Evolutionary conservation across 2,797 vertebrate genomes (phyloP).

Genomic region (Betta splendens): DNA sequence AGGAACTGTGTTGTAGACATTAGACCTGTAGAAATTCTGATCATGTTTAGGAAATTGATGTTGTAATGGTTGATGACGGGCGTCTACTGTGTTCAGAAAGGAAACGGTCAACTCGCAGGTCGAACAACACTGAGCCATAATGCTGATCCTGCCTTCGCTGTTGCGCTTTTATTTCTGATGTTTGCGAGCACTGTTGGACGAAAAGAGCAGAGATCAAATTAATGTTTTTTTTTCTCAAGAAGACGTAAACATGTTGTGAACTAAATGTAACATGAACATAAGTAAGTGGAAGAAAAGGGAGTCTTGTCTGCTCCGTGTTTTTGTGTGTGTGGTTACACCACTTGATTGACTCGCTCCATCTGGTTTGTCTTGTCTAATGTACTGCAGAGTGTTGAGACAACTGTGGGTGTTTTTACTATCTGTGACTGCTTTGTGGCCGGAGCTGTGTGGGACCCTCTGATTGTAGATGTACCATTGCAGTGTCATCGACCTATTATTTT

Average conservation of each 20-base stretch:
- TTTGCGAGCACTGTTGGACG: constrained; percentile 7
- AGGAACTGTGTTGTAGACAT: constrained; percentile 66
- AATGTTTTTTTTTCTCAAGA: constrained; percentile 23
- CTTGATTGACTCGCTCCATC: constrained; percentile 40
- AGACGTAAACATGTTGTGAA: constrained; percentile 33
- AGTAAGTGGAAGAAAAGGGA: constrained; percentile 41
- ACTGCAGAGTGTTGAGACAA: constrained; percentile 41
- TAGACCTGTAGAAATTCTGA: constrained; percentile 70
- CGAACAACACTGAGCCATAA: constrained; percentile 28
- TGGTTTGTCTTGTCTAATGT: constrained; percentile 48
- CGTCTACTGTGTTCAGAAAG: constrained; percentile 45
- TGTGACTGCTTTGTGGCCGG: constrained; percentile 42
- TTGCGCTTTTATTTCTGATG: constrained; percentile 34
- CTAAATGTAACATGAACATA: constrained; percentile 23
- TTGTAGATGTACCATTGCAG: constrained; percentile 44
- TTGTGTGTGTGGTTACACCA: constrained; percentile 33
- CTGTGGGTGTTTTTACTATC: constrained; percentile 33
- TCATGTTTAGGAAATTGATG: constrained; percentile 60
- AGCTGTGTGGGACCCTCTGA: constrained; percentile 32
- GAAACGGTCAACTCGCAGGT: constrained; percentile 35
- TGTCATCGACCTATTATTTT: constrained; percentile 50
- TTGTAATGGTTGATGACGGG: constrained; percentile 44
- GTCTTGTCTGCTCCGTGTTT: constrained; percentile 24
- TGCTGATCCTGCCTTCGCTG: constrained; percentile 49
- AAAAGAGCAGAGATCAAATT: constrained; percentile 16